These are phyloP conservation scores for Lacerta bilineata DNA, from an alignment of 2,797 vertebrate genomes.

Conservation along the genomic window DNA sequence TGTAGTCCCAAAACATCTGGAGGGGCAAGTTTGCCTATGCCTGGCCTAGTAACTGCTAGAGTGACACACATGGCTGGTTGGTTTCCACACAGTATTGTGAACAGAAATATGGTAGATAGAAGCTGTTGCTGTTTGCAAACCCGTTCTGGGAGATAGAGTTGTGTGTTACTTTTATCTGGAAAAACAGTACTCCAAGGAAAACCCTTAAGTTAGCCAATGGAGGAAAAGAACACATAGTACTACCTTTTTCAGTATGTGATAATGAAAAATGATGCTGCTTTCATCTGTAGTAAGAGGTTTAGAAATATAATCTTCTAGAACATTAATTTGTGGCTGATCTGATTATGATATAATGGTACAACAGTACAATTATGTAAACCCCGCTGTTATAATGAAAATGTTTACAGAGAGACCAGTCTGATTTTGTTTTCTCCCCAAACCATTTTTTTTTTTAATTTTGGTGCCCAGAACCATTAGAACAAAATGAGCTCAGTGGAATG, in stretches of 20 bases:
- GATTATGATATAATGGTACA: conserved; percentile 27
- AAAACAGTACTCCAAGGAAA: not conserved
- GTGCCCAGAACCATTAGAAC: conserved; percentile 34
- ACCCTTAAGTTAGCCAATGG: not conserved
- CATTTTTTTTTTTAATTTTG: not conserved
- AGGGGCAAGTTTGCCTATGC: too few relatives aligned
- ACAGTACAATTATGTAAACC: conserved; percentile 18
- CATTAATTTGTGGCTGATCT: conserved; percentile 35
- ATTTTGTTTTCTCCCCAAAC: conserved; percentile 19
- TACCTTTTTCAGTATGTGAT: conserved; percentile 11
- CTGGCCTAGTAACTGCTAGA: too few relatives aligned
- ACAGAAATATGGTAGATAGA: not conserved
- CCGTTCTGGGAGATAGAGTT: not conserved
- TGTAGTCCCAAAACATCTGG: too few relatives aligned
- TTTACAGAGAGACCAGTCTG: conserved; percentile 15
- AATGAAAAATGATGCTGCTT: conserved; percentile 11
- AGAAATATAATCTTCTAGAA: conserved; percentile 25
- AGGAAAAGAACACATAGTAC: not conserved
- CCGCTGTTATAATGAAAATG: conserved; percentile 36
- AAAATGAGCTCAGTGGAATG: conserved; percentile 27
- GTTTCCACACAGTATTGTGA: not conserved
- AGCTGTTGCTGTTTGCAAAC: not conserved
- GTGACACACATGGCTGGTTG: not conserved
- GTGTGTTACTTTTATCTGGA: not conserved
- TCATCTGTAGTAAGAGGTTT: conserved; percentile 20